These are phyloP conservation scores for Catocala fraxini DNA, from an alignment of 2,888 invertebrate species.

Conservation along the genomic window DNA sequence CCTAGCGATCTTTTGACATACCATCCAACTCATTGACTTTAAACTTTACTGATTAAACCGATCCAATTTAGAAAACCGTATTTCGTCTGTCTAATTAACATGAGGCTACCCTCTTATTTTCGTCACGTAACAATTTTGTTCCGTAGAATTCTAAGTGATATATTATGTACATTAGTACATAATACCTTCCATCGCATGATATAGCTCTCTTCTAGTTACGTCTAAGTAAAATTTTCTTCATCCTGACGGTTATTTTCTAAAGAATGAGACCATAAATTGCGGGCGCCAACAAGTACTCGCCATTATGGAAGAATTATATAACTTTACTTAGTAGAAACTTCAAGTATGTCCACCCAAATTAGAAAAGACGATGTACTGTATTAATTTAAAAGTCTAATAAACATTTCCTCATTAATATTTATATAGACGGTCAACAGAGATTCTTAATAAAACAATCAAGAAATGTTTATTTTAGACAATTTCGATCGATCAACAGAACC, in stretches of 20 bases:
- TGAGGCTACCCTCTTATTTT: background rate
- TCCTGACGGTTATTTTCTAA: slow-evolving; percentile 60
- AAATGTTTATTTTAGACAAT: slow-evolving; percentile 2
- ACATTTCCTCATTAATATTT: slow-evolving; percentile 14
- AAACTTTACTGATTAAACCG: slow-evolving; percentile 21
- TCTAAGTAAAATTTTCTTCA: slow-evolving; percentile 51
- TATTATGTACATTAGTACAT: background rate
- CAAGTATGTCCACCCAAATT: slow-evolving; percentile 40
- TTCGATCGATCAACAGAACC: background rate
- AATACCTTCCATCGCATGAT: background rate
- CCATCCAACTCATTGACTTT: slow-evolving; percentile 19
- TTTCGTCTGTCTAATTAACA: background rate
- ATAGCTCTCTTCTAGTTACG: slow-evolving; percentile 28
- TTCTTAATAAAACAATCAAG: slow-evolving; percentile 7
- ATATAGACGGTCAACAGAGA: slow-evolving; percentile 10
- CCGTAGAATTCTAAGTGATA: background rate
- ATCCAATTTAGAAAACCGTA: slow-evolving; percentile 20
- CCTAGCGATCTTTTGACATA: slow-evolving; percentile 8
- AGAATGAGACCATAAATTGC: slow-evolving; percentile 71
- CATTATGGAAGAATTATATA: slow-evolving; percentile 42
- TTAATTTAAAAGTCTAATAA: slow-evolving; percentile 15
- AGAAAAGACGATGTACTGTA: slow-evolving; percentile 24
- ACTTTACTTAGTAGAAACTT: slow-evolving; percentile 8
- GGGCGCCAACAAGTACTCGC: slow-evolving; percentile 53
- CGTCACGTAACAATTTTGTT: slow-evolving; percentile 7